phyloP scores from a whole-genome alignment of 1,140 invertebrate species.

The Pseudoatta argentina region DNA sequence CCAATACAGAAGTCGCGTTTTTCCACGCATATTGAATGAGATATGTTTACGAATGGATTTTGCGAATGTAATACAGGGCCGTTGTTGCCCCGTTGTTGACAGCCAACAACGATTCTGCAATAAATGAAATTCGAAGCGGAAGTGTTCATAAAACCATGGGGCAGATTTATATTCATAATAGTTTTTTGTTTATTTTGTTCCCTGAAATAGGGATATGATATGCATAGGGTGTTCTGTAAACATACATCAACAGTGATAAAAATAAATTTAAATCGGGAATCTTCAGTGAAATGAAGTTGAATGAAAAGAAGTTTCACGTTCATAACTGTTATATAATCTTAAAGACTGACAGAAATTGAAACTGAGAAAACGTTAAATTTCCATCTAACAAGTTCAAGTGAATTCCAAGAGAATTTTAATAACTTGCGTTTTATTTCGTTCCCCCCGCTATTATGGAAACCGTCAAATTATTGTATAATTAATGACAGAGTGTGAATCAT shows the following conservation, averaged over 20 bases:
- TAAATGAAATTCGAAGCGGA: conserved; percentile 39
- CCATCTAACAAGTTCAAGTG: neutral
- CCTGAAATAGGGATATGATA: neutral
- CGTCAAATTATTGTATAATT: conserved; percentile 43
- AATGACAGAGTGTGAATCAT: conserved; percentile 32
- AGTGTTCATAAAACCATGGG: conserved; percentile 27
- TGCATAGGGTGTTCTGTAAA: neutral
- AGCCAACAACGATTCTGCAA: conserved; percentile 17
- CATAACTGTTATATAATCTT: neutral
- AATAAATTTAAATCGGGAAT: neutral
- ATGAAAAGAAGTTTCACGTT: neutral
- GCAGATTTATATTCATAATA: conserved; percentile 9
- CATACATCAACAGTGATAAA: neutral
- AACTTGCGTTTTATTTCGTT: neutral
- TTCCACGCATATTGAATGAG: conserved; percentile 11
- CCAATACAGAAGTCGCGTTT: neutral
- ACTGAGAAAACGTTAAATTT: neutral
- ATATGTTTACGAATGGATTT: conserved; percentile 39
- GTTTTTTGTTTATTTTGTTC: conserved; percentile 42
- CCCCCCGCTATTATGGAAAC: neutral
- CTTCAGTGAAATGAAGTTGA: neutral
- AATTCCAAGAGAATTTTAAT: conserved; percentile 5
- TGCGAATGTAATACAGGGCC: neutral
- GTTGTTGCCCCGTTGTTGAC: conserved; percentile 10
- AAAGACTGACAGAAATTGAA: neutral